Evolutionary conservation across 2,113 vertebrate species (phyloP), one percentile per base, ranked within the genome.

Genomic region (Poeciliopsis prolifica): DNA sequence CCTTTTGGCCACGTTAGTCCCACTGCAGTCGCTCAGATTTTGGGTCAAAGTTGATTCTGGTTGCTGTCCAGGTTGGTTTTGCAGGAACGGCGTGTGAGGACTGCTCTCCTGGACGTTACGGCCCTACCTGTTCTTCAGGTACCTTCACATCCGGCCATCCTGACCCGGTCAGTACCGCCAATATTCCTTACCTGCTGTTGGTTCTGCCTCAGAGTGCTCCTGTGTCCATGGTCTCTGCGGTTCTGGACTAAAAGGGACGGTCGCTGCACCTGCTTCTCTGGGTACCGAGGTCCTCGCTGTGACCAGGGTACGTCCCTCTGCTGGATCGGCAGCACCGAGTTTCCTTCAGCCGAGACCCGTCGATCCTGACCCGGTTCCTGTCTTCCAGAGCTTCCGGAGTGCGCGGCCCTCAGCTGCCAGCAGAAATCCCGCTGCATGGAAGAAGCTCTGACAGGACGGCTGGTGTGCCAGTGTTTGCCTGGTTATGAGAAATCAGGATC

Each of bases 51-150:
- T 19, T 74, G 4, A 29, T 9, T 42, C 15, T 61, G 8, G 77
- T 12, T 68, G 9, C 54, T 3, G 0, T 54, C 61, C 87, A 99
- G 98, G 83, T 80, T 68, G 93, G 92, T 6, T 99, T 96, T 91
- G 79, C 83, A 33, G 98, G 98, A 19, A 96, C 94, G 2, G 95
- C 96, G n/a, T 99, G 97, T 92, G 97, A 99, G 91, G 93, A 88
- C 58, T 99, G 98, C 77, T 78, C 83, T 17, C 67, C 94, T n/a
- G 91, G 91, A 61, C 79, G 93, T 4, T 98, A 95, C n/a, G 97
- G 97, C 4, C 78, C 93, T 70, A 83, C 83, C 72, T 98, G 98
- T 64, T 89, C 85, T 40, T 94, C 94, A 86, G 95, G 97, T 99
- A 86, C 80, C 37, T 1, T 48, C 26, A 29, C 26, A 33, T 65